Conservation (phyloP, 2,797 vertebrate genomes). For the Odontamblyopus lacepedii region DNA sequence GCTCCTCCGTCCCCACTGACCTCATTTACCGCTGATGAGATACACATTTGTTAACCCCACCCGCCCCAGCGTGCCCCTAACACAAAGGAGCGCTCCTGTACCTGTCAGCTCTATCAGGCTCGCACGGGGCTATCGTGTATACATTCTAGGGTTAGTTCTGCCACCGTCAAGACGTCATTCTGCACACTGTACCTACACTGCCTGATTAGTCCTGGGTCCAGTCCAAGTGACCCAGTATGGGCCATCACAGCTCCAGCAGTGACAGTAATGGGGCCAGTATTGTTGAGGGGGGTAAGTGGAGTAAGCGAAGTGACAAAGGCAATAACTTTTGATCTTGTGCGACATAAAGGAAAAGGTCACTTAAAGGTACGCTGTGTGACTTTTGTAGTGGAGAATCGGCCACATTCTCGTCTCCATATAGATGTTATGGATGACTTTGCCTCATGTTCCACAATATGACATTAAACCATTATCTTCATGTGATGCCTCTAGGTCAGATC, state of each 20-base stretch:
- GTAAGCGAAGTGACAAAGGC: slow-evolving; percentile 34
- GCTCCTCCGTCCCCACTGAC: slow-evolving; percentile 38
- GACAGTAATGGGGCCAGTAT: neutral
- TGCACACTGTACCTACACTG: slow-evolving; percentile 32
- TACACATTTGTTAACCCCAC: slow-evolving; percentile 46
- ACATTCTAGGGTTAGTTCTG: slow-evolving; percentile 40
- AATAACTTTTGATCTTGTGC: neutral
- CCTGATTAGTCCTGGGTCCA: slow-evolving; percentile 64
- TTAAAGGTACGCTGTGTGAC: neutral
- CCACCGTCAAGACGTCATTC: slow-evolving; percentile 51
- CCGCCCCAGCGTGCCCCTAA: slow-evolving; percentile 12
- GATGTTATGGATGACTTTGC: neutral
- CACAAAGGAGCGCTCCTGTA: slow-evolving; percentile 42
- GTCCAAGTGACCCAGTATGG: slow-evolving; percentile 57
- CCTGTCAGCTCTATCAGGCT: slow-evolving; percentile 60
- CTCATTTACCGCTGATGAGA: slow-evolving; percentile 49
- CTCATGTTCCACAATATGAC: neutral
- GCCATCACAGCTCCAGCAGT: slow-evolving; percentile 45
- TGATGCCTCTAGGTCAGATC: too few species aligned
- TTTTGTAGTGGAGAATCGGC: neutral
- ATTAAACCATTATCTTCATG: neutral
- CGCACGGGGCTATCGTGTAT: slow-evolving; percentile 14
- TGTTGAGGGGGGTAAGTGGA: slow-evolving; percentile 3
- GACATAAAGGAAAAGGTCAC: neutral
- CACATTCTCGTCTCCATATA: neutral